These are phyloP conservation scores for Phainopepla nitens DNA, from an alignment of 2,113 vertebrate genomes.

Conservation along the genomic window DNA sequence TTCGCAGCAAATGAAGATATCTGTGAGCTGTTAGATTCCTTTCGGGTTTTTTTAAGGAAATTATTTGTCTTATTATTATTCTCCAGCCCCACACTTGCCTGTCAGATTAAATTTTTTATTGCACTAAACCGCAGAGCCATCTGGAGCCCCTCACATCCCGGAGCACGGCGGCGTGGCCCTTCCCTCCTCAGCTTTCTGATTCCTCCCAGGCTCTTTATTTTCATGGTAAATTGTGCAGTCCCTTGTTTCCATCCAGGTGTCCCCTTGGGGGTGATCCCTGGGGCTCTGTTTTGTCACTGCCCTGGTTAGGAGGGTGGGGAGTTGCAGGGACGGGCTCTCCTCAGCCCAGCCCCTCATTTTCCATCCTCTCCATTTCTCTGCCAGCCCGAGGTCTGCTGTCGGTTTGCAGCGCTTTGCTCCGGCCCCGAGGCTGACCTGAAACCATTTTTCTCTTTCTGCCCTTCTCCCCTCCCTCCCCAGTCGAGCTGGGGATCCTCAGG, in stretches of 20 bases:
- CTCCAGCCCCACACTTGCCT: constrained; percentile 51
- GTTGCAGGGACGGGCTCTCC: not conserved
- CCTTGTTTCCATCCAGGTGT: rapidly evolving
- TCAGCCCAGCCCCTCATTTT: not conserved
- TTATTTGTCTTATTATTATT: constrained; percentile 44
- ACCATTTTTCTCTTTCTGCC: not conserved
- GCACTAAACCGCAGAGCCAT: constrained; percentile 67
- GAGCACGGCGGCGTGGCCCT: not conserved
- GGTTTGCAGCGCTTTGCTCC: not conserved
- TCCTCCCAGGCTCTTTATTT: constrained; percentile 26
- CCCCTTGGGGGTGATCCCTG: not conserved
- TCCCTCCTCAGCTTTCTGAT: rapidly evolving
- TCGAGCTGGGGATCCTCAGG: not conserved
- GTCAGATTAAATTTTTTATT: constrained; percentile 72
- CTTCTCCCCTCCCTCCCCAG: not conserved
- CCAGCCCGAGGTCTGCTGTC: not conserved
- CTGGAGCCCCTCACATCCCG: constrained; percentile 59
- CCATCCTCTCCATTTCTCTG: not conserved
- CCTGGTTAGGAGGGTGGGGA: not conserved
- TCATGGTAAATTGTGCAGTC: rapidly evolving
- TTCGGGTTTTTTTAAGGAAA: not conserved
- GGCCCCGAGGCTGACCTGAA: not conserved
- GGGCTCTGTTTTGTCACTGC: not conserved
- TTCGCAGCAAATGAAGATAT: constrained; percentile 8
- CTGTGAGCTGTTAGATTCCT: constrained; percentile 14